Evolutionary conservation across 2,888 invertebrate species (phyloP), one percentile per base, ranked within the genome.

Genomic region (Mylabris sibirica): DNA sequence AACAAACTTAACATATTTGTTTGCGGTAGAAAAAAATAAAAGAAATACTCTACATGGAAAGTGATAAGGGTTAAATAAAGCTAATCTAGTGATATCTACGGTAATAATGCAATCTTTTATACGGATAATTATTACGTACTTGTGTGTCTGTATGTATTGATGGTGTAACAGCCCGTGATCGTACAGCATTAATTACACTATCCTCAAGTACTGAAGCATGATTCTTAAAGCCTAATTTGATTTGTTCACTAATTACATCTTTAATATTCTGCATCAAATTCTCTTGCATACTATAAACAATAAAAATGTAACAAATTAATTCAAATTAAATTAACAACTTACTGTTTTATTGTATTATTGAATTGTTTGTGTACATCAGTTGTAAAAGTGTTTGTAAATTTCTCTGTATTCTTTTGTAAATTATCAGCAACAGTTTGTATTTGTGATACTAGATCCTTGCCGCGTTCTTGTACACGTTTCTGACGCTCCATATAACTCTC

Each of bases 151-250:
- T 85, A 67, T 88, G 87, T 20, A 92, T 90, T 8, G 92, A 91
- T 1, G 94, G 94, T 4, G 94, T 94, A 14, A 91, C 91, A 0
- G 93, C 90, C 77, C 92, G 87, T 6, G 93, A 92, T 57, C 91
- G 86, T 63, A 92, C 87, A 9, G 90, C 90, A 68, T 86, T 86
- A 35, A 89, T 83, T 20, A 90, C 87, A 75, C 87, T 88, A 77
- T 89, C 88, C 81, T 89, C 89, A 62, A 90, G 83, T 30, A 86
- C 85, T 61, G 87, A 85, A 17, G 89, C 88, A 84, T 93, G 90
- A 65, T 86, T 88, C 75, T 89, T 88, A 79, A 89, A 87, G 49
- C 87, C 87, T 74, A 81, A 78, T 63, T 83, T 79, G 14, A 88
- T 80, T 76, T 87, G 85, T 63, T 86, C 84, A 17, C 81, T 82